Percentiles rank a stretch among this genome's conserved stretches.
Conservation (phyloP, 2,113 vertebrate species). For the Oplegnathus fasciatus region DNA sequence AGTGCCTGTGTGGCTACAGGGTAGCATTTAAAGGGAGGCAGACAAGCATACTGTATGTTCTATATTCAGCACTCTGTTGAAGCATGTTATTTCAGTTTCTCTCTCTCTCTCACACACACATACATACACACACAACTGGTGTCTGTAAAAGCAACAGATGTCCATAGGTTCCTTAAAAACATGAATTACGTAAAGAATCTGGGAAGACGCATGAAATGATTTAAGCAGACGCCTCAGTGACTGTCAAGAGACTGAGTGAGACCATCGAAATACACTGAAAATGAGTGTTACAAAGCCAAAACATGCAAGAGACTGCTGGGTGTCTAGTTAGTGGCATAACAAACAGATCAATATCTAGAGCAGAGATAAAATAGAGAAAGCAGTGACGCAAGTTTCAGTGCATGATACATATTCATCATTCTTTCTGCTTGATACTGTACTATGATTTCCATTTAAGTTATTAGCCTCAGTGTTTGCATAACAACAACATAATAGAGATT, state of each 20-base stretch:
- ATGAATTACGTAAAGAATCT: slow-evolving; percentile 10
- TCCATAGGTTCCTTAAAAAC: slow-evolving; percentile 11
- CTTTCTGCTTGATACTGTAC: neutral
- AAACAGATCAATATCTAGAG: neutral
- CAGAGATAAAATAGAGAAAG: neutral
- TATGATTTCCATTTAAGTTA: neutral
- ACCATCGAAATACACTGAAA: neutral
- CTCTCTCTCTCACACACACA: neutral
- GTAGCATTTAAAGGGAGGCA: slow-evolving; percentile 70
- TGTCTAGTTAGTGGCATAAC: neutral
- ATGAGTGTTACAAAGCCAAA: neutral
- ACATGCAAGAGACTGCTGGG: neutral
- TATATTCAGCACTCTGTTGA: slow-evolving; percentile 53
- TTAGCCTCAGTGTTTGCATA: slow-evolving; percentile 16
- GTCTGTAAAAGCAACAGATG: slow-evolving; percentile 52
- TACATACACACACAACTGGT: neutral
- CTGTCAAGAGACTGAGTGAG: neutral
- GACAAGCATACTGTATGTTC: slow-evolving; percentile 42
- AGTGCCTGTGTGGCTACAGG: slow-evolving; percentile 56
- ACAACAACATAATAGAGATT: neutral
- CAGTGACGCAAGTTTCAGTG: neutral
- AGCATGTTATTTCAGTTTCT: slow-evolving; percentile 42
- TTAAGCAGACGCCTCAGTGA: neutral
- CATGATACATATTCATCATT: neutral
- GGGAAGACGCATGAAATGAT: slow-evolving; percentile 7